A percentile compares a stretch with the other conserved stretches of the same genome.
These are phyloP conservation scores for Catocala nupta DNA, from an alignment of 2,888 invertebrate genomes.

Conservation along the genomic window DNA sequence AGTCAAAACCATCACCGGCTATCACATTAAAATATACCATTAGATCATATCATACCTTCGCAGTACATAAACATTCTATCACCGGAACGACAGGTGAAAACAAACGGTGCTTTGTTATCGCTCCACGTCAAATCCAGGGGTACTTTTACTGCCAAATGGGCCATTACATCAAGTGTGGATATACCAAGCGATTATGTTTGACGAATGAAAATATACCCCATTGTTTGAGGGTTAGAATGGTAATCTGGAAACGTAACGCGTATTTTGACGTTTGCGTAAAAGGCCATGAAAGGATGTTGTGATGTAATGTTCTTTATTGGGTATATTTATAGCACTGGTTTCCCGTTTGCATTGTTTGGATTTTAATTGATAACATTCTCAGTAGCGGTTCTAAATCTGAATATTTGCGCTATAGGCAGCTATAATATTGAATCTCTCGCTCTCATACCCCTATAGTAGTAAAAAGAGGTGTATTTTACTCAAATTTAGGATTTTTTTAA, in stretches of 20 bases:
- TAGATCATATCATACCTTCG: constrained; percentile 21
- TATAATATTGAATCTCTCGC: too few relatives aligned
- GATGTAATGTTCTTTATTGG: too few relatives aligned
- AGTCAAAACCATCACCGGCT: too few relatives aligned
- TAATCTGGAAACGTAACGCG: constrained; percentile 5
- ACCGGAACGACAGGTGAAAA: constrained; percentile 47
- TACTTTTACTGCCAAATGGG: constrained; percentile 63
- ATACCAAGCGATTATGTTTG: constrained; percentile 54
- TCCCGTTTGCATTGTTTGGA: too few relatives aligned
- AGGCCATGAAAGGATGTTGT: neutral
- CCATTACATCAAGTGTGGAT: constrained; percentile 57
- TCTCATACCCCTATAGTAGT: too few relatives aligned
- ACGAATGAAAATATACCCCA: constrained; percentile 48
- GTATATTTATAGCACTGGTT: too few relatives aligned
- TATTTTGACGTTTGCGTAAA: neutral
- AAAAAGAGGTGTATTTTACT: too few relatives aligned
- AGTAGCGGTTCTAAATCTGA: too few relatives aligned
- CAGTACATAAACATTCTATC: constrained; percentile 41
- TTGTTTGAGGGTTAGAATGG: constrained; percentile 33
- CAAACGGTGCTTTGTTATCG: constrained; percentile 57
- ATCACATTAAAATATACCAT: neutral
- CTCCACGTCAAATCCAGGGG: constrained; percentile 65
- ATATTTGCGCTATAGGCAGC: too few relatives aligned
- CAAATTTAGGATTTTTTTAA: too few relatives aligned
- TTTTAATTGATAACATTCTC: too few relatives aligned